phyloP scores from a whole-genome alignment of 2,888 invertebrate genomes.

The Patella pellucida region DNA sequence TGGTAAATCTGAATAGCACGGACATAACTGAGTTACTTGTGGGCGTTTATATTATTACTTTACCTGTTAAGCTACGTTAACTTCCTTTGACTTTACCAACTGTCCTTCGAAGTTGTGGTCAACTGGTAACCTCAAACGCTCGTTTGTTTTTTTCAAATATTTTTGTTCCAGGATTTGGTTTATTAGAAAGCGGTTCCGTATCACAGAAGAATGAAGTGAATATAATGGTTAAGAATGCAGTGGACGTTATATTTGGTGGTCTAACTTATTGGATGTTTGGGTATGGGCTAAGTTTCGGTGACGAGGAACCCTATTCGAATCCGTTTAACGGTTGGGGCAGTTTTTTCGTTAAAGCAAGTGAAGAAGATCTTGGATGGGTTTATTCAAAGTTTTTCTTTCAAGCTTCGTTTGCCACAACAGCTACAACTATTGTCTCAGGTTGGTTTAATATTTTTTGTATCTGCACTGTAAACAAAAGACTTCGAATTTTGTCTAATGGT shows the following conservation, averaged over 20 bases:
- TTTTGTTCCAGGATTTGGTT: slow-evolving; percentile 55
- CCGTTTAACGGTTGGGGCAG: slow-evolving; percentile 57
- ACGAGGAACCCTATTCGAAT: slow-evolving; percentile 41
- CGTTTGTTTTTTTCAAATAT: background rate
- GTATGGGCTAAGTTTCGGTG: slow-evolving; percentile 61
- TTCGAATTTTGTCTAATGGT: too few relatives aligned
- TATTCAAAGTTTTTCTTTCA: slow-evolving; percentile 60
- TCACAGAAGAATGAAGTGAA: slow-evolving; percentile 61
- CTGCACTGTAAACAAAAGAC: too few relatives aligned
- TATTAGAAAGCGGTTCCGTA: slow-evolving; percentile 59
- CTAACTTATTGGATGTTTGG: slow-evolving; percentile 60
- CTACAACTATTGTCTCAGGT: slow-evolving; percentile 65
- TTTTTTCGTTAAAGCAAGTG: slow-evolving; percentile 69
- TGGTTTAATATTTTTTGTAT: background rate
- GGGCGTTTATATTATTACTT: too few relatives aligned
- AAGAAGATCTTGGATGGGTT: slow-evolving; percentile 44
- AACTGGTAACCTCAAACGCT: background rate
- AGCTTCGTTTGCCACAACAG: slow-evolving; percentile 62
- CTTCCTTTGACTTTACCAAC: too few relatives aligned
- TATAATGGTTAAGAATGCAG: slow-evolving; percentile 64
- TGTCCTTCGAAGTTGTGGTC: background rate
- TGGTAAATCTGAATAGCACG: too few relatives aligned
- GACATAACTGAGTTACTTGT: too few relatives aligned
- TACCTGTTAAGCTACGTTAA: too few relatives aligned
- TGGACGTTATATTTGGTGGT: slow-evolving; percentile 62